phyloP scores from a whole-genome alignment of 1,140 invertebrate genomes.

The Oreohelix idahoensis region DNA sequence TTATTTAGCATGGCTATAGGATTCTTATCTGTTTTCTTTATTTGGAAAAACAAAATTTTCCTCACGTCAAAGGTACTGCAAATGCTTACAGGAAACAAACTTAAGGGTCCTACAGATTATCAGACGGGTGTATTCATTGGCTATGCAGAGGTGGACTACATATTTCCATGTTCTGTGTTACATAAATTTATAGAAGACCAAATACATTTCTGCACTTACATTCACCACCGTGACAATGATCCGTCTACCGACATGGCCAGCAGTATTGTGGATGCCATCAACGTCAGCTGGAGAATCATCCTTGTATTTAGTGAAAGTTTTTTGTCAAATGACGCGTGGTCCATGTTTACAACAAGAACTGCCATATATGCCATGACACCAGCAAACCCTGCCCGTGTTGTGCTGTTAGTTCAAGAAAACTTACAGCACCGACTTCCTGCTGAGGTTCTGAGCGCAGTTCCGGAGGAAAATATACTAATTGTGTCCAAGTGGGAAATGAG shows the following conservation, averaged over 20 bases:
- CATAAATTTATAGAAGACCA: conserved; percentile 11
- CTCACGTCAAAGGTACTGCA: not conserved
- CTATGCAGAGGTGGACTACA: conserved; percentile 16
- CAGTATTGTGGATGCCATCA: conserved; percentile 18
- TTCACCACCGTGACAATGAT: not conserved
- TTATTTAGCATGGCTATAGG: not conserved
- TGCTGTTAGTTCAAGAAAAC: conserved; percentile 1
- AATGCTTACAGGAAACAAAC: not conserved
- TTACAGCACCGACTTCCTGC: not conserved
- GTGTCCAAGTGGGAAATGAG: no score
- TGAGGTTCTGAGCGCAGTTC: not conserved
- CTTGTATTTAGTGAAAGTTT: conserved; percentile 20
- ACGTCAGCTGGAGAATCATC: conserved; percentile 16
- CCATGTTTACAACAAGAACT: not conserved
- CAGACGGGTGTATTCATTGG: conserved; percentile 14
- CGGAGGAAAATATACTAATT: conserved; percentile 14
- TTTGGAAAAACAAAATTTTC: not conserved
- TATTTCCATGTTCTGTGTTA: conserved; percentile 5
- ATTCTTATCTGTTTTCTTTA: not conserved
- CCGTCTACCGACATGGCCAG: not conserved
- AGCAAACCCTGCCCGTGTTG: conserved; percentile 6
- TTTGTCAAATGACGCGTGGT: conserved; percentile 1
- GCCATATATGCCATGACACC: conserved; percentile 1
- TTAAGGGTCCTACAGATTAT: not conserved
- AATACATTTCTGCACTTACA: not conserved